These are phyloP conservation scores for Yoshiicerus persimilis DNA, from an alignment of 1,140 invertebrate species.

Conservation along the genomic window DNA sequence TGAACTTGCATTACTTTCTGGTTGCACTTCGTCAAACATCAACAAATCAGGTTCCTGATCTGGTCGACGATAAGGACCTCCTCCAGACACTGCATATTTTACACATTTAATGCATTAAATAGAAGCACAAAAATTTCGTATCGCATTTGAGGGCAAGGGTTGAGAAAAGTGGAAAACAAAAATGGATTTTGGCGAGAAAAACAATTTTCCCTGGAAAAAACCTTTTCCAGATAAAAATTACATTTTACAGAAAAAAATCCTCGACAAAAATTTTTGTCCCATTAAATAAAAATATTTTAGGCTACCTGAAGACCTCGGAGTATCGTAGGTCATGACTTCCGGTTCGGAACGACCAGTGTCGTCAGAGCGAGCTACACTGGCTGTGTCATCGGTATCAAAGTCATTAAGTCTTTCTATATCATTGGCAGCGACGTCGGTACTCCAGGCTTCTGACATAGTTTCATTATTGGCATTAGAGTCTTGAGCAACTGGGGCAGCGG, in stretches of 20 bases:
- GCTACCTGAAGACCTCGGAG: constrained; percentile 44
- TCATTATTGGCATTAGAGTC: constrained; percentile 31
- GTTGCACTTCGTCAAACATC: constrained; percentile 45
- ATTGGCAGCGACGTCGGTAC: constrained; percentile 91
- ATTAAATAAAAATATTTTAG: too few relatives aligned
- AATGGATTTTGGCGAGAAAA: too few relatives aligned
- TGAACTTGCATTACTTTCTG: neutral
- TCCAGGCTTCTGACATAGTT: constrained; percentile 71
- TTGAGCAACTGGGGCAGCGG: neutral
- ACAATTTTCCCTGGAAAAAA: too few relatives aligned
- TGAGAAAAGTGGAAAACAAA: too few relatives aligned
- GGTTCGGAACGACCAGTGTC: constrained; percentile 70
- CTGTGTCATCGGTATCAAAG: constrained; percentile 78
- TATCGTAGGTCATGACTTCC: constrained; percentile 54
- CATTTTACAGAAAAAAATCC: too few relatives aligned
- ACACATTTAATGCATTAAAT: neutral
- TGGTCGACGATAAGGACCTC: constrained; percentile 22
- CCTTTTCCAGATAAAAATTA: too few relatives aligned
- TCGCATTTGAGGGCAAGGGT: too few relatives aligned
- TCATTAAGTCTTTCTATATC: constrained; percentile 91
- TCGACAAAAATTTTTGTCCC: too few relatives aligned
- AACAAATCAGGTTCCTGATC: constrained; percentile 44
- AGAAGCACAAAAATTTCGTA: too few relatives aligned
- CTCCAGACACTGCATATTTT: constrained; percentile 39
- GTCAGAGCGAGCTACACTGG: constrained; percentile 73